Conservation (phyloP, 2,888 invertebrate genomes). For the Phalera bucephala region DNA sequence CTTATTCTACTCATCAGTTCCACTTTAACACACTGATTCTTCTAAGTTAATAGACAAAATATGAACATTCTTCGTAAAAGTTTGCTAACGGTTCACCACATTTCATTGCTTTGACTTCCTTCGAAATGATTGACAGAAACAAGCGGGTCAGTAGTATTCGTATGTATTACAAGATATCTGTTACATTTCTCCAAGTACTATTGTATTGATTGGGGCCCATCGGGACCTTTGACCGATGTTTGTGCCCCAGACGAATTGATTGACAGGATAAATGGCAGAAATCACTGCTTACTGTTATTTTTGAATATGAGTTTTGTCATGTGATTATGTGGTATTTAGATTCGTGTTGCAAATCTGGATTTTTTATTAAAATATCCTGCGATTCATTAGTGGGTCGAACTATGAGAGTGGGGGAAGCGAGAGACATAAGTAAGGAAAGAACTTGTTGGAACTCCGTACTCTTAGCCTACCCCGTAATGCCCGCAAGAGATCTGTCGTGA, state of each 20-base stretch:
- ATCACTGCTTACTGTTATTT: constrained; percentile 28
- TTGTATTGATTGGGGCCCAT: constrained; percentile 40
- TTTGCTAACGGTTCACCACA: constrained; percentile 29
- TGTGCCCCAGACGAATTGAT: constrained; percentile 27
- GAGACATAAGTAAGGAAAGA: too few relatives aligned
- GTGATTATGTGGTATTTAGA: too few relatives aligned
- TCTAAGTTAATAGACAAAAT: too few relatives aligned
- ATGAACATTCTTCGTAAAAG: constrained; percentile 23
- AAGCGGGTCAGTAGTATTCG: constrained; percentile 46
- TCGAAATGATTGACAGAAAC: constrained; percentile 52
- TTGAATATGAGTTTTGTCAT: constrained; percentile 28
- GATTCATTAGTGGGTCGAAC: too few relatives aligned
- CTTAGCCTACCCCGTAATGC: too few relatives aligned
- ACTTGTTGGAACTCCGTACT: too few relatives aligned
- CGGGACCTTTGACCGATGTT: constrained; percentile 50
- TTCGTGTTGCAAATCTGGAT: too few relatives aligned
- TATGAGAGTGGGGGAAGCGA: too few relatives aligned
- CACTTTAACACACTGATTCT: too few relatives aligned
- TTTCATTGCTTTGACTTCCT: constrained; percentile 20
- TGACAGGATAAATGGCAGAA: constrained; percentile 37
- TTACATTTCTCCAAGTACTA: constrained; percentile 36
- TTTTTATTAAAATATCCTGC: too few relatives aligned
- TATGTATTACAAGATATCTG: constrained; percentile 37
- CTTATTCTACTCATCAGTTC: too few relatives aligned
- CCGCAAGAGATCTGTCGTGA: too few relatives aligned